Conservation (phyloP, 2,113 vertebrate species). For the Heptranchias perlo region DNA sequence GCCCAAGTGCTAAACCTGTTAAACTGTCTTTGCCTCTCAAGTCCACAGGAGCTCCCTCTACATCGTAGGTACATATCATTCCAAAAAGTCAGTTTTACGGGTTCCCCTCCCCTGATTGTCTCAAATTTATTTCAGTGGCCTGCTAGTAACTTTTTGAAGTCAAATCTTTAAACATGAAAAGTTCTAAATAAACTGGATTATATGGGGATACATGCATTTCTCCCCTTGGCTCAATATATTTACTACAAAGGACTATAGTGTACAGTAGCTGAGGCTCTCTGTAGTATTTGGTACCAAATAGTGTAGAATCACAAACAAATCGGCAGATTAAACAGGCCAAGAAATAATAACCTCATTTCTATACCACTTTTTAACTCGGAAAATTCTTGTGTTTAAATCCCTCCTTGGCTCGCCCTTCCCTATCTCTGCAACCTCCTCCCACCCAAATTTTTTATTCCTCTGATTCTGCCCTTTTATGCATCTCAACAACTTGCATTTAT, state of each 20-base stretch:
- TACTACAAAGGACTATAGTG: neutral
- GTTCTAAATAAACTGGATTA: neutral
- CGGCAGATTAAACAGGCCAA: too few relatives aligned
- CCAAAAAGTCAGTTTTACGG: neutral
- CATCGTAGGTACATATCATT: neutral
- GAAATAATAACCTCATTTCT: too few relatives aligned
- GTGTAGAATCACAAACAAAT: too few relatives aligned
- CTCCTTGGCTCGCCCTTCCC: too few relatives aligned
- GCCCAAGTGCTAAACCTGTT: neutral
- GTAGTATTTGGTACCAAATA: neutral
- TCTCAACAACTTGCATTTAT: too few relatives aligned
- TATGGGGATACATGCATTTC: neutral
- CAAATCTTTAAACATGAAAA: neutral
- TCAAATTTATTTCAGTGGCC: neutral
- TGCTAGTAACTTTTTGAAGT: neutral
- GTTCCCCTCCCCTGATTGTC: neutral
- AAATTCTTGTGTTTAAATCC: too few relatives aligned
- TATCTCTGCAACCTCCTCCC: too few relatives aligned
- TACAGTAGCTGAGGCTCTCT: neutral
- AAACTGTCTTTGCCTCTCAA: neutral
- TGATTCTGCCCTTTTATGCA: too few relatives aligned
- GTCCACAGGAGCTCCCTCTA: neutral
- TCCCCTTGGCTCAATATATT: neutral
- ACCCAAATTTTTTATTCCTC: too few relatives aligned
- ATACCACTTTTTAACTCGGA: neutral